phyloP scores from a whole-genome alignment of 1,140 invertebrate species.

The Amyelois transitella region DNA sequence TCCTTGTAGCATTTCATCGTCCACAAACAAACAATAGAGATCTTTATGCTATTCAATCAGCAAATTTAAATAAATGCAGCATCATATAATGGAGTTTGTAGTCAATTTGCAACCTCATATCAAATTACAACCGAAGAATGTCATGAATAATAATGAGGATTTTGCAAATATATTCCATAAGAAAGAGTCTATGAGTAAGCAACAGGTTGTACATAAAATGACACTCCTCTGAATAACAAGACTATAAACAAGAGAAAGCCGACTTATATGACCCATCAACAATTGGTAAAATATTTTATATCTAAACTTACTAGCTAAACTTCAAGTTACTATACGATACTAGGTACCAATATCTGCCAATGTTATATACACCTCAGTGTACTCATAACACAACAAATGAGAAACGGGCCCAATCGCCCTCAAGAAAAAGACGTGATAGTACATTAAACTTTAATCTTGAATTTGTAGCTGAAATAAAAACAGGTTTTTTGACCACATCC shows the following conservation, averaged over 20 bases:
- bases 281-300: background rate
- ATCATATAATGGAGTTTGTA: background rate
- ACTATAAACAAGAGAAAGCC: background rate
- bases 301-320: too few relatives aligned
- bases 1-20: too few relatives aligned
- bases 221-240: background rate
- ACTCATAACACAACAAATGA: too few relatives aligned
- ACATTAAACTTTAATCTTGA: too few relatives aligned
- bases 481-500: too few relatives aligned
- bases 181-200: background rate
- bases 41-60: background rate
- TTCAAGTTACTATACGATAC: too few relatives aligned
- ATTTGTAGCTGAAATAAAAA: too few relatives aligned
- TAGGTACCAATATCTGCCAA: too few relatives aligned
- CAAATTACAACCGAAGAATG: background rate
- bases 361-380: too few relatives aligned
- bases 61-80: background rate
- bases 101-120: background rate
- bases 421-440: too few relatives aligned
- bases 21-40: too few relatives aligned
- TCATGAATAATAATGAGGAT: background rate
- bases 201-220: background rate
- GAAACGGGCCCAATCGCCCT: too few relatives aligned
- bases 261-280: background rate
- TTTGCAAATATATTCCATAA: background rate